phyloP scores from a whole-genome alignment of 1,140 invertebrate species.

The Episyrphus balteatus region DNA sequence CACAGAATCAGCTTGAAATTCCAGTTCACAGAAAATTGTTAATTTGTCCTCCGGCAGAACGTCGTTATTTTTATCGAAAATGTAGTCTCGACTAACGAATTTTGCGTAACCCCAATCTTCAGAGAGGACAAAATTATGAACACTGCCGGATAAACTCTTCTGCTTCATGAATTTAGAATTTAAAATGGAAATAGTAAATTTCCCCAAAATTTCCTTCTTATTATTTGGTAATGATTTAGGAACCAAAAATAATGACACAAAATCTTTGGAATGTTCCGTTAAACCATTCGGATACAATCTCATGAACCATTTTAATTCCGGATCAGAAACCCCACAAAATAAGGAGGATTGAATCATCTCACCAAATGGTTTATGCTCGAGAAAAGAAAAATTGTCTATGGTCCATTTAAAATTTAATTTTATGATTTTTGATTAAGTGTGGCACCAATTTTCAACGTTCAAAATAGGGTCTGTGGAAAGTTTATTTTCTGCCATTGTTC shows the following conservation, averaged over 20 bases:
- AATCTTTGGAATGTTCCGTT: too few species aligned
- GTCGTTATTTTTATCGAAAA: conserved; percentile 57
- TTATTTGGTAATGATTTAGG: too few species aligned
- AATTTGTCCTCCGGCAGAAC: conserved; percentile 54
- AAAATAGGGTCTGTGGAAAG: too few species aligned
- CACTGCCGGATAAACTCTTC: too few species aligned
- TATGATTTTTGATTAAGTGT: neutral
- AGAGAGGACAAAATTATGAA: conserved; percentile 44
- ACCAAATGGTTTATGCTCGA: too few species aligned
- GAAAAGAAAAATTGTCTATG: neutral
- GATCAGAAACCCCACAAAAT: too few species aligned
- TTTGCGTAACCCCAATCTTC: conserved; percentile 64
- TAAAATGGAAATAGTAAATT: neutral
- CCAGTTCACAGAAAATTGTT: conserved; percentile 58
- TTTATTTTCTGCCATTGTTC: too few species aligned
- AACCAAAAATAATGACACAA: too few species aligned
- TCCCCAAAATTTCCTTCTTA: too few species aligned
- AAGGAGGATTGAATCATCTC: too few species aligned
- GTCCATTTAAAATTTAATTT: conserved; percentile 1
- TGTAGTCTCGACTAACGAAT: conserved; percentile 57
- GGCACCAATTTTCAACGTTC: neutral
- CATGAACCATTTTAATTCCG: too few species aligned
- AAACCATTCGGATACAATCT: too few species aligned
- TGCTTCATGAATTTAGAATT: neutral
- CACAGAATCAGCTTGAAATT: conserved; percentile 50